phyloP scores from a whole-genome alignment of 2,888 invertebrate genomes.

The Cistogaster globosa region DNA sequence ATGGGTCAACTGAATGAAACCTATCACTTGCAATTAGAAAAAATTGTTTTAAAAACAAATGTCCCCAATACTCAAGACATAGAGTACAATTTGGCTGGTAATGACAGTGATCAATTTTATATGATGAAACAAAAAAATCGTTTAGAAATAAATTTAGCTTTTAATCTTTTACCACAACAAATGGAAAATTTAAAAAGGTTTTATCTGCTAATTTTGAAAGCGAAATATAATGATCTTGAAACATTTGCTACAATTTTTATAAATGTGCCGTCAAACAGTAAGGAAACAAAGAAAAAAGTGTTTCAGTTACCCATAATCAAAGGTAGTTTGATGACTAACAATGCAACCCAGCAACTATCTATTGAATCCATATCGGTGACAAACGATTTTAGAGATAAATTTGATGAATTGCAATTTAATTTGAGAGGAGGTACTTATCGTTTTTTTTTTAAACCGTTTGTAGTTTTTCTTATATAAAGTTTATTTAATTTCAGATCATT shows the following conservation, averaged over 20 bases:
- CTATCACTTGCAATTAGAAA: conserved; percentile 65
- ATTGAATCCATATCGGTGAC: conserved; percentile 54
- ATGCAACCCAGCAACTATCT: conserved; percentile 39
- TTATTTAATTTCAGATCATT: conserved; percentile 58
- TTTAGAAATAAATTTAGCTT: conserved; percentile 55
- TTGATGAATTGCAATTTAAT: conserved; percentile 59
- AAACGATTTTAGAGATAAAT: conserved; percentile 17
- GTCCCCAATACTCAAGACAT: conserved; percentile 39
- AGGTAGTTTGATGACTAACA: conserved; percentile 53
- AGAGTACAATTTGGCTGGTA: conserved; percentile 65
- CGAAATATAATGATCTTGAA: conserved; percentile 32
- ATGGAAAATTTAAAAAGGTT: conserved; percentile 6
- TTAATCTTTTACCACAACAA: neutral
- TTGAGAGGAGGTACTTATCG: conserved; percentile 68
- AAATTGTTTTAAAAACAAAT: conserved; percentile 62
- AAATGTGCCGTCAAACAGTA: conserved; percentile 9
- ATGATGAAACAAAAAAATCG: conserved; percentile 27
- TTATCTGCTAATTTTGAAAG: conserved; percentile 60
- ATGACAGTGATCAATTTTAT: conserved; percentile 65
- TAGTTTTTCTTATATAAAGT: neutral
- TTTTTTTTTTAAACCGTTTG: neutral
- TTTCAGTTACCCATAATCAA: conserved; percentile 53
- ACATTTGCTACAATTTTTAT: conserved; percentile 65
- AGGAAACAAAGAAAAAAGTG: conserved; percentile 10
- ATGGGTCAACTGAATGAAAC: conserved; percentile 67